Evolutionary conservation across 2,797 vertebrate species (phyloP), one percentile per base, ranked within the genome.

Genomic region (Aplochiton taeniatus): DNA sequence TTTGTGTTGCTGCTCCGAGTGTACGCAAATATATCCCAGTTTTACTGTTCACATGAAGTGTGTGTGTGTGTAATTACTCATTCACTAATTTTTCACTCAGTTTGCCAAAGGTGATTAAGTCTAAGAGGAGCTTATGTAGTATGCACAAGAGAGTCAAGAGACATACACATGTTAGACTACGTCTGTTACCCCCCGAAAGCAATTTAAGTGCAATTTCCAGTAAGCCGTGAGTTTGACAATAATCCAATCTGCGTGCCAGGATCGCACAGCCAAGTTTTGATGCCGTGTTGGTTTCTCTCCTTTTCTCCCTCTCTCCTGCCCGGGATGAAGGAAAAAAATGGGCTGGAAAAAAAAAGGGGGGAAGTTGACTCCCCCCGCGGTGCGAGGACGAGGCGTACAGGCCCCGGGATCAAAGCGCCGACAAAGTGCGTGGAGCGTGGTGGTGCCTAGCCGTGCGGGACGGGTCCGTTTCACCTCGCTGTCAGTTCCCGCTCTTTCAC

Each of bases 401-500:
- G 50, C 19, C 58, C 66, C 53, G 43, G 67, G 70, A 77, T 76
- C 80, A 78, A 78, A 78, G 77, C 52, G 18, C 9, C 48, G 47
- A 75, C 70, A 77, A 83, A 78, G 74, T 75, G 75, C 71, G 62
- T 67, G 57, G 61, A 56, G 70, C 69, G 75, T 73, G 18, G 55
- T 65, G 63, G 60, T 11, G 44, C 12, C 20, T 44, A 45, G n/a
- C 58, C 45, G 69, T 70, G 61, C 56, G 66, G 74, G 75, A 79
- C 44, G 9, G 58, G 64, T 63, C 69, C 72, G 61, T 70, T 77
- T 72, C 69, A 63, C 76, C 76, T 78, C 60, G 68, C 75, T 82
- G 79, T 84, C 76, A 58, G 72, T 73, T 77, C 66, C 69, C 66
- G 59, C 68, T 61, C 69, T 72, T 77, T 69, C 73, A 83, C 77